Base-by-base conservation (phyloP, 2,797 vertebrate genomes). In the Falco cherrug region DNA sequence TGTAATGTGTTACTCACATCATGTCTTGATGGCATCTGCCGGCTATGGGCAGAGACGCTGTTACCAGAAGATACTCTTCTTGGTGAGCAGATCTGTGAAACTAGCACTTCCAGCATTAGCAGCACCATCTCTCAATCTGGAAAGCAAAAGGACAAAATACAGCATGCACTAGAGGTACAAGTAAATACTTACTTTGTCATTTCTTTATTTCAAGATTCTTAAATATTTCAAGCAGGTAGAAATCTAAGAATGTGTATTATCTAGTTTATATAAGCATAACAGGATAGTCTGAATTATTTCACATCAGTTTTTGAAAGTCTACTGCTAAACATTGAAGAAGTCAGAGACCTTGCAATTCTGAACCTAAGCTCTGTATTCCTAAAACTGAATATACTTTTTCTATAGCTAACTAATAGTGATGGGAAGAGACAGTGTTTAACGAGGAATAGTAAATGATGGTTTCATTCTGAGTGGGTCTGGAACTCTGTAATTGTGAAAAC, bases 1-100 rank as follows among this genome's bases (percentile, higher is more conserved):
- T 99, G 99, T 98, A 99, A 99, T n/a, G 99, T 99, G 91, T 84
- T 99, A 93, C 97, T 99, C 96, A 99, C 99, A 5, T 99, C 99
- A 16, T 99, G 99, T 87, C 98, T 99, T 51, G 99, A 99, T 83
- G 99, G 99, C 35, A 98, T 99, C 96, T 99, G 99, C 97, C 98
- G 99, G 75, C 97, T 99, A 61, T 99, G 99, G 99, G 99, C 99
- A 33, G 99, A 99, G 97, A 99, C 99, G 0, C 89, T 99, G 86
- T 95, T 99, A 65, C 99, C 99, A 5, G 99, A 99, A 97, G 99
- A 99, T 95, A 98, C 98, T 92, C 98, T 99, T 84, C 98, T 99
- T 18, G 99, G 99, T 47, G 99, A 99, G 77, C 99, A 99, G 98
- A 99, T 99, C 97, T 98, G 99, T 63, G 99, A 99, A 97, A 99